Evolutionary conservation across 1,140 invertebrate species (phyloP).

Genomic region (Leptinotarsa undecemlineata): DNA sequence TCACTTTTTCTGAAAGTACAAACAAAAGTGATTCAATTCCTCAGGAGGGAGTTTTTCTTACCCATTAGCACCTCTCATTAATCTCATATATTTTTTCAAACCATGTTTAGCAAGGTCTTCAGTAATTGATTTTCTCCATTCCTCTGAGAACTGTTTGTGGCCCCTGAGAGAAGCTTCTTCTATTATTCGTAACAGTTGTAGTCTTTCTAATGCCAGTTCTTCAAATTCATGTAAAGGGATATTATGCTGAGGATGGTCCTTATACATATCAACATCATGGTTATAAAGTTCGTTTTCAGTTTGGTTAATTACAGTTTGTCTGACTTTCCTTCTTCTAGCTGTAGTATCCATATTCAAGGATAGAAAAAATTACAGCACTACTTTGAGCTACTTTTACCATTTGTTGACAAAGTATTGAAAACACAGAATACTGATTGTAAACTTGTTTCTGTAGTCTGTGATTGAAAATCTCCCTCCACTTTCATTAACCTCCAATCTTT

Average conservation of each 20-base stretch:
- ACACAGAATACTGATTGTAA: too few species aligned
- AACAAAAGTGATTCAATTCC: background rate
- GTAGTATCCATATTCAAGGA: conserved; percentile 44
- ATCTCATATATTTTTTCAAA: conserved; percentile 60
- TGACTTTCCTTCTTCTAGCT: conserved; percentile 36
- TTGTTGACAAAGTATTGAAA: too few species aligned
- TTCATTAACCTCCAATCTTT: too few species aligned
- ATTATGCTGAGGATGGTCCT: conserved; percentile 71
- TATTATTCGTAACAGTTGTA: conserved; percentile 77
- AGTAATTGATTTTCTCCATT: conserved; percentile 72
- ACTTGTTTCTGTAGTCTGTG: too few species aligned
- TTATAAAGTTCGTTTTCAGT: conserved; percentile 61
- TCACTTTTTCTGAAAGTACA: conserved; percentile 54
- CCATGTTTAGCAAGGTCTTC: conserved; percentile 73
- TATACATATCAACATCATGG: conserved; percentile 80
- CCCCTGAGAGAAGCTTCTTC: conserved; percentile 71
- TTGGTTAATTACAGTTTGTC: conserved; percentile 30
- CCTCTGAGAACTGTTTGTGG: conserved; percentile 66
- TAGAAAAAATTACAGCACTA: too few species aligned
- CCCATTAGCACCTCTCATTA: conserved; percentile 36
- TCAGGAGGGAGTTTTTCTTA: background rate
- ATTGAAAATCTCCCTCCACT: too few species aligned
- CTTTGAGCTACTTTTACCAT: too few species aligned
- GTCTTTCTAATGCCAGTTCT: conserved; percentile 79
- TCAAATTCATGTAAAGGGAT: conserved; percentile 86